phyloP scores from a whole-genome alignment of 2,113 vertebrate genomes.

The Platichthys stellatus region DNA sequence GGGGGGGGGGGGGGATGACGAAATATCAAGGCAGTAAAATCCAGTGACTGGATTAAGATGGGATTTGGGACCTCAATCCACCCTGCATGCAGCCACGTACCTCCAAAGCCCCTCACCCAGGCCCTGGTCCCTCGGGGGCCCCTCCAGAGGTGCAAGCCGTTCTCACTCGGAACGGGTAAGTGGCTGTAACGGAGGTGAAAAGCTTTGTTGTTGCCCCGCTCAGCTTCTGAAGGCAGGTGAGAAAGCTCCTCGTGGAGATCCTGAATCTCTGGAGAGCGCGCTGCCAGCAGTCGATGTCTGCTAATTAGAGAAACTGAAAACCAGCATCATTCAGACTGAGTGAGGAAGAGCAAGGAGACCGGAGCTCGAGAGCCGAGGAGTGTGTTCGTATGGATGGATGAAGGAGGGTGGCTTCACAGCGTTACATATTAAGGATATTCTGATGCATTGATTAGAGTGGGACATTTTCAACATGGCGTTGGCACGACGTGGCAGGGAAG shows the following conservation, averaged over 20 bases:
- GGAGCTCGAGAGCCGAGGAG: constrained; percentile 28
- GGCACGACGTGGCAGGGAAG: constrained; percentile 41
- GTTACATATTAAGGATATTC: constrained; percentile 73
- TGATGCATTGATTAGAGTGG: constrained; percentile 74
- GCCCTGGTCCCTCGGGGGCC: constrained; percentile 22
- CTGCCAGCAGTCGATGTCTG: constrained; percentile 38
- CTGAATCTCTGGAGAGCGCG: constrained; percentile 52
- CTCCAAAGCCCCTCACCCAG: background rate
- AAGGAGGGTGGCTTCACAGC: constrained; percentile 38
- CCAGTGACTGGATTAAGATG: constrained; percentile 57
- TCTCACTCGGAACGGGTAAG: constrained; percentile 57
- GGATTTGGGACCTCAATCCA: constrained; percentile 64
- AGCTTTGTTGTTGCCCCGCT: constrained; percentile 60
- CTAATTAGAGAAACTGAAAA: constrained; percentile 61
- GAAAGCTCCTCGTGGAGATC: constrained; percentile 60
- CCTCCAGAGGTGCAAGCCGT: constrained; percentile 28
- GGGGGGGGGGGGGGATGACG: background rate
- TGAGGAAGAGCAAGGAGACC: constrained; percentile 37
- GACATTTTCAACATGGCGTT: constrained; percentile 47
- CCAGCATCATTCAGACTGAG: constrained; percentile 45
- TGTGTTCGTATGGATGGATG: constrained; percentile 22
- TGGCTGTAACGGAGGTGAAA: constrained; percentile 47
- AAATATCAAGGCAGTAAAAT: constrained; percentile 34
- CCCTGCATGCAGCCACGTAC: constrained; percentile 28
- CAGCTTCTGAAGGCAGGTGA: constrained; percentile 76